Evolutionary conservation across 2,113 vertebrate species (phyloP).

Genomic region (Lepus americanus): DNA sequence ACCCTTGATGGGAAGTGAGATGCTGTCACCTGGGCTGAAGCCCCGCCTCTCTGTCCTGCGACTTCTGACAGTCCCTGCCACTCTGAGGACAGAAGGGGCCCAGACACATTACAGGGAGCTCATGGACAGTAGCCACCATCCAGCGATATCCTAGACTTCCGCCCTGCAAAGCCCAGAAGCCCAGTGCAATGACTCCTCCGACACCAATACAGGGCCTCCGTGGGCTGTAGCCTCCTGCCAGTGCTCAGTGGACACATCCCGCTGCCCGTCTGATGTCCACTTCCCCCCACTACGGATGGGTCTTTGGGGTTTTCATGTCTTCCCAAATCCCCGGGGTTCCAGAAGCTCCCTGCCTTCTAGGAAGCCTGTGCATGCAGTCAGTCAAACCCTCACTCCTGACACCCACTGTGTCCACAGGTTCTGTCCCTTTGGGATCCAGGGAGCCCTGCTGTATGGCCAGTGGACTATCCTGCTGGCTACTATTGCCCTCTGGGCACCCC

Average conservation of each 20-base stretch:
- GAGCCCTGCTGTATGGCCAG: slow-evolving; percentile 31
- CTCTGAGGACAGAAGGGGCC: too few relatives aligned
- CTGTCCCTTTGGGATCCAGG: slow-evolving; percentile 74
- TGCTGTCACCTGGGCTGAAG: too few relatives aligned
- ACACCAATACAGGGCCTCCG: too few relatives aligned
- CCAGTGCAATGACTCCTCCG: neutral
- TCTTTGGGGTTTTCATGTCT: neutral
- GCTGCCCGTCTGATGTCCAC: neutral
- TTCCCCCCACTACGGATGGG: neutral
- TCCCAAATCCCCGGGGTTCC: neutral
- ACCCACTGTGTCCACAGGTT: slow-evolving; percentile 80
- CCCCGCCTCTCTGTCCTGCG: too few relatives aligned
- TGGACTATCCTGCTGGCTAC: slow-evolving; percentile 91
- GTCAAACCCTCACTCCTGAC: neutral
- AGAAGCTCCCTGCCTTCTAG: neutral
- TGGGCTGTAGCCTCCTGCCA: neutral
- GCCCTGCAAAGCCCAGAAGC: neutral
- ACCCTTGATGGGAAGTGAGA: too few relatives aligned
- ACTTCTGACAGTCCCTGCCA: too few relatives aligned
- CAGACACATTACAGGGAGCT: neutral
- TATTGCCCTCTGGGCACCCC: slow-evolving; percentile 91
- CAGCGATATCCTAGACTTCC: accelerated
- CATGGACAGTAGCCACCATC: neutral
- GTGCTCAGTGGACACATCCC: neutral
- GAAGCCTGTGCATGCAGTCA: neutral